Base-by-base conservation (phyloP, 2,113 vertebrate species). In the Scortum barcoo region DNA sequence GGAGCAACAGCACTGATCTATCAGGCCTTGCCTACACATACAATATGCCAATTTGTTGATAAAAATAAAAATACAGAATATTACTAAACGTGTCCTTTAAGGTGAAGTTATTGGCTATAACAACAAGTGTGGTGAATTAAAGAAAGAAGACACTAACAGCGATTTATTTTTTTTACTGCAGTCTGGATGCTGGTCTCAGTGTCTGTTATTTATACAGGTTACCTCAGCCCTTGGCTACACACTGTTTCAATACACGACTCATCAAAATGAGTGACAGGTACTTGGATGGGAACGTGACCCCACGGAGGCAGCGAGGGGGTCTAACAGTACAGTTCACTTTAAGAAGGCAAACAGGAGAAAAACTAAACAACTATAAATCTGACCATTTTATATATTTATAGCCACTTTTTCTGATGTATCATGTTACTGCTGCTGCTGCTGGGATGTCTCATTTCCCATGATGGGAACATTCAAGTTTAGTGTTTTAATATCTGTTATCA, bases 251-350 rank as follows among this genome's bases (percentile, higher is more conserved):
- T 30, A 78, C 48, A 71, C 36, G 82, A 46, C 71, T 68, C 48
- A 57, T 57, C 71, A 46, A n/a, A 24, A 76, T 72, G 80, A 86
- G n/a, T 83, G 75, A 76, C 85, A 71, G 46, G 44, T 48, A 28
- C 50, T 54, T 75, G 66, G 60, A 81, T 53, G 66, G 72, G 72
- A 61, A 63, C 6, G 3, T 61, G 76, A 54, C 33, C 44, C 44
- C 58, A 42, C 40, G 65, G 8, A 71, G 46, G 38, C 48, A 24
- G 44, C 16, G 48, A 9, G 33, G 19, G 24, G 2, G n/a, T 28
- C 19, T 44, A 50, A 57, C 50, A 38, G 17, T 33, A 33, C 22
- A 66, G 9, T 50, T 58, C 24, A 53, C 53, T 71, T 75, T 48
- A 50, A 71, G 24, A 10, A 26, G 20, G 40, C 30, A 44, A 56